Base-by-base conservation (phyloP, 2,888 invertebrate species). In the Lasioglossum lativentre region DNA sequence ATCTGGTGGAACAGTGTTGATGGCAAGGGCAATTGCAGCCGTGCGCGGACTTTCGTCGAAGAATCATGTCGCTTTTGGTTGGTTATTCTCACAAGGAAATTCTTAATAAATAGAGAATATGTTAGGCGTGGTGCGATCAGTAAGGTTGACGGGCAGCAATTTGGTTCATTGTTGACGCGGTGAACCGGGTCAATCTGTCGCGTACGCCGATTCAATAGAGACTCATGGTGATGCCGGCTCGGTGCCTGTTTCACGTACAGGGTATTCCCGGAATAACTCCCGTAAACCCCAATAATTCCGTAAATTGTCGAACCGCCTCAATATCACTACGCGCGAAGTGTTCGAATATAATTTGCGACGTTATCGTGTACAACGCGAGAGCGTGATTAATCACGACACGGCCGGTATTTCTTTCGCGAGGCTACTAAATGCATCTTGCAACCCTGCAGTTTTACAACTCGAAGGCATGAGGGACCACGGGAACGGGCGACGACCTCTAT, bases 11-110 rank as follows among this genome's bases (percentile, higher is more conserved):
- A 83, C 95, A 95, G 80, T 95, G 94, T 68, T 93, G 94, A 91
- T 95, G 95, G 83, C 95, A 95, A 59, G 95, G 94, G 86, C 95
- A 95, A 85, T 95, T 95, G 91, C 95, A 95, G 86, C 89, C 91
- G 81, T 93, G 93, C 42, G 73, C 73, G 16, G 93, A 93, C 80
- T 94, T 94, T 83, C 92, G 90, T 68, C 92, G 92, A 72, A 92
- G 90, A 73, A 93, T 93, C 93, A 93, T 94, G 75, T 85, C 90
- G 86, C 38, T 72, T 45, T 78, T 76, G 34, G 40, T 75, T 27
- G n/a, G 40, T 42, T 75, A 34, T 68, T 38, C n/a, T 34, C 81
- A 82, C 84, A 63, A 66, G 5, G 19, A 34, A 34, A 56, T 72
- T 75, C 38, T 66, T 59, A n/a, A 30, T 45, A 45, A 40, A 71